phyloP scores from a whole-genome alignment of 1,140 invertebrate genomes.

The Temnothorax curvispinosus region DNA sequence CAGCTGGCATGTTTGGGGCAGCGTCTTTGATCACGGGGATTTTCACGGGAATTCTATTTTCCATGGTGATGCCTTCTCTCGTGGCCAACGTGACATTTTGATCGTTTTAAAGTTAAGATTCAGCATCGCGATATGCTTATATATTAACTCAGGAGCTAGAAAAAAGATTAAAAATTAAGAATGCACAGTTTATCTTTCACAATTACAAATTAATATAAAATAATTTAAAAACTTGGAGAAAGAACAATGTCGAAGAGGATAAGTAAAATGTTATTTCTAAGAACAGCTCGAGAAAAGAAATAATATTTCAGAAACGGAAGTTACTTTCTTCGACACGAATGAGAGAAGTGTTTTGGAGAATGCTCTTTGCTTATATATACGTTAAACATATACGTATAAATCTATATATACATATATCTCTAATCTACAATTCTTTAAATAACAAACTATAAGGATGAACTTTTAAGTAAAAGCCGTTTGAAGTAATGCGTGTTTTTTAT shows the following conservation, averaged over 20 bases:
- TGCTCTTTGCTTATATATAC: conserved; percentile 43
- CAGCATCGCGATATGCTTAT: not conserved
- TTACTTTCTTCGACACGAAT: not conserved
- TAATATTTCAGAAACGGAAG: not conserved
- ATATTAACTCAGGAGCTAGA: conserved; percentile 40
- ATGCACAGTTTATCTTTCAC: not conserved
- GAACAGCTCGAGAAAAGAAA: not conserved
- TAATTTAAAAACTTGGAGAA: conserved; percentile 23
- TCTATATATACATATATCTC: conserved; percentile 23
- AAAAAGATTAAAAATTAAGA: conserved; percentile 1
- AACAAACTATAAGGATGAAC: not conserved
- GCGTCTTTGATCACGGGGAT: conserved; percentile 96
- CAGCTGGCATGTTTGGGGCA: conserved; percentile 98
- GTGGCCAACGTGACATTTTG: conserved; percentile 79
- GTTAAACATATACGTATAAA: not conserved
- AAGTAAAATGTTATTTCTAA: not conserved
- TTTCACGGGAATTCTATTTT: conserved; percentile 92
- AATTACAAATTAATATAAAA: not conserved
- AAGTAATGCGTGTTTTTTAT: conserved; percentile 41
- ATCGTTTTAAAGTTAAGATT: conserved; percentile 48
- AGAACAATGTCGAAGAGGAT: conserved; percentile 8
- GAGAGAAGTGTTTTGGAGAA: not conserved
- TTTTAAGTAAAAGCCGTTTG: conserved; percentile 11
- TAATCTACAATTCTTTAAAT: conserved; percentile 44
- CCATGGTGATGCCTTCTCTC: conserved; percentile 89